phyloP scores from a whole-genome alignment of 2,113 vertebrate genomes.

The Eublepharis macularius region DNA sequence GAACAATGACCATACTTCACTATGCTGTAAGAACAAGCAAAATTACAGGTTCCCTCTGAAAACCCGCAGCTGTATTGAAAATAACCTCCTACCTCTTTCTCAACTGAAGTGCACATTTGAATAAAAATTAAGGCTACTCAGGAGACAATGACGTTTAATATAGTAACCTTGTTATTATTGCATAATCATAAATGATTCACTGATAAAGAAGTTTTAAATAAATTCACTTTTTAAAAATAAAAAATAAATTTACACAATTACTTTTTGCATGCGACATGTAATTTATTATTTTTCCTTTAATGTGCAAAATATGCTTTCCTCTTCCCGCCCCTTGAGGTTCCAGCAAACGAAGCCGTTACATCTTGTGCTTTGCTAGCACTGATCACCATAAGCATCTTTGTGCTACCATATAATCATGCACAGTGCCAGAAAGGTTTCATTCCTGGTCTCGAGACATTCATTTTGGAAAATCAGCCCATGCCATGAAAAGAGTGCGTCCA shows the following conservation, averaged over 20 bases:
- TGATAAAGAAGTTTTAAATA: neutral
- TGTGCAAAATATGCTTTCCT: neutral
- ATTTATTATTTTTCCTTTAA: constrained; percentile 8
- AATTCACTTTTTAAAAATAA: neutral
- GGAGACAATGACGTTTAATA: neutral
- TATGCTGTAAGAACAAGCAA: neutral
- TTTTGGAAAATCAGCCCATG: neutral
- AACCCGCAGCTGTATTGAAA: constrained; percentile 5
- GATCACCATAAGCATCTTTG: constrained; percentile 2
- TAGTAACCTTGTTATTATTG: neutral
- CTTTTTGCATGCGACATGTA: neutral
- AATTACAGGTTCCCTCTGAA: neutral
- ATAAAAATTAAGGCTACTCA: constrained; percentile 13
- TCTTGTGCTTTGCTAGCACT: neutral
- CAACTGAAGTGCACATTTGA: neutral
- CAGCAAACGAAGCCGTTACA: neutral
- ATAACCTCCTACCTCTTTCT: neutral
- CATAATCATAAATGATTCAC: constrained; percentile 8
- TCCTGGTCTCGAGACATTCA: neutral
- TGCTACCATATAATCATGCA: neutral
- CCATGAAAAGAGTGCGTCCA: neutral
- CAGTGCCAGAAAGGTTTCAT: neutral
- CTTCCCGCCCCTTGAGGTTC: neutral
- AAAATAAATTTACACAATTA: constrained; percentile 24
- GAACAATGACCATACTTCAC: neutral